These are phyloP conservation scores for Brevimyrus niger DNA, from an alignment of 2,113 vertebrate species.

Conservation along the genomic window DNA sequence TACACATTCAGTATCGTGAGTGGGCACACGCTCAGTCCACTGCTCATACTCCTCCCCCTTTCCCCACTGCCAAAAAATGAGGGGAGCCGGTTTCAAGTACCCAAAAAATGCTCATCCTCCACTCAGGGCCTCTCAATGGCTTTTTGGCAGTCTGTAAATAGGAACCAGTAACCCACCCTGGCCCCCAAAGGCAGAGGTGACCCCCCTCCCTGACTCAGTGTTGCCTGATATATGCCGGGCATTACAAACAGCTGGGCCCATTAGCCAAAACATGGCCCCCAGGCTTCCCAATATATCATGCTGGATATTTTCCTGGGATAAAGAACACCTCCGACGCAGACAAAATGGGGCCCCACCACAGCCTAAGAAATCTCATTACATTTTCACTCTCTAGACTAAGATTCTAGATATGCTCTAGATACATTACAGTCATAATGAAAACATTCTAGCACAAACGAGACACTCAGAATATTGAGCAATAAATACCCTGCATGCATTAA, in stretches of 20 bases:
- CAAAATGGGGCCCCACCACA: background rate
- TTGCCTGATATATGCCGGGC: conserved; percentile 5
- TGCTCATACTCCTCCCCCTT: background rate
- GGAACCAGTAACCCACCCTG: conserved; percentile 9
- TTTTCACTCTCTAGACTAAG: background rate
- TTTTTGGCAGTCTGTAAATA: conserved; percentile 17
- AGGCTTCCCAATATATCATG: background rate
- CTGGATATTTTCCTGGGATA: background rate
- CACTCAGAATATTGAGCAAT: background rate
- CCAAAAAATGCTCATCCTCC: conserved; percentile 1
- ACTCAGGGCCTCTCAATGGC: conserved; percentile 16
- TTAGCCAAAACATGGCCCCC: conserved; percentile 8
- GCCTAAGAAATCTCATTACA: background rate
- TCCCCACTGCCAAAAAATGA: background rate
- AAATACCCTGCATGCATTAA: background rate
- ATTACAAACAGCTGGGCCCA: conserved; percentile 18
- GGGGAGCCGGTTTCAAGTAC: background rate
- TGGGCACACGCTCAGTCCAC: background rate
- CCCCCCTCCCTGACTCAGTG: background rate
- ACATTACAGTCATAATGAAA: background rate
- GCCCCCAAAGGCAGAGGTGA: conserved; percentile 12
- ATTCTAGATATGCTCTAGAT: background rate
- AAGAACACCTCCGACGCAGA: background rate
- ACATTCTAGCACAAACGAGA: background rate
- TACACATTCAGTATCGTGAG: background rate